Evolutionary conservation across 2,113 vertebrate species (phyloP).

Genomic region (Chloropsis cyanopogon): DNA sequence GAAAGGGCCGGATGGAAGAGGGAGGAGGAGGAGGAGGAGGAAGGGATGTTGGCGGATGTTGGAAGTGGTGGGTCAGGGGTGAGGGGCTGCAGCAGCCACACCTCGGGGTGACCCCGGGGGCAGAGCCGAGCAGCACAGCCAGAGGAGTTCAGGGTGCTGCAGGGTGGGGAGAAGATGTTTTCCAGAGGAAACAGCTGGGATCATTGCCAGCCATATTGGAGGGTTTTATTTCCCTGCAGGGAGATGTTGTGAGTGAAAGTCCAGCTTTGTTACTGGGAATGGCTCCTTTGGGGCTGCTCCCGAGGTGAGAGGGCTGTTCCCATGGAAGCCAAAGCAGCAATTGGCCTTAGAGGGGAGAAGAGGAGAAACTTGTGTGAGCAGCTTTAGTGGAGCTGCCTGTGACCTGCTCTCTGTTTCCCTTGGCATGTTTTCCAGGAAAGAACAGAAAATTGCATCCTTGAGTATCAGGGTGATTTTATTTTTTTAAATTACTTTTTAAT

Average conservation of each 20-base stretch:
- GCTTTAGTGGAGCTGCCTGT: background rate
- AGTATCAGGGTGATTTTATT: background rate
- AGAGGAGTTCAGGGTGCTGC: background rate
- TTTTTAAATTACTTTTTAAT: background rate
- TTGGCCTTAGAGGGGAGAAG: background rate
- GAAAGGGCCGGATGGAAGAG: background rate
- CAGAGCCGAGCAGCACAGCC: background rate
- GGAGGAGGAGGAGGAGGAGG: background rate
- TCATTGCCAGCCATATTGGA: background rate
- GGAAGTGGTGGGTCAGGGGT: background rate
- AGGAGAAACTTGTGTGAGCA: background rate
- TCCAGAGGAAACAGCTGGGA: background rate
- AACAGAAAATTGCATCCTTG: background rate
- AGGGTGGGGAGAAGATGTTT: background rate
- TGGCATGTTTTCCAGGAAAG: background rate
- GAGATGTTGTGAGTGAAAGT: background rate
- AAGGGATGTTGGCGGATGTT: background rate
- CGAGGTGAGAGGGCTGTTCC: background rate
- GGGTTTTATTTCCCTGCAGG: background rate
- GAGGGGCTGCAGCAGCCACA: background rate
- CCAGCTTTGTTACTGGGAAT: background rate
- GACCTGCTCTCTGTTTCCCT: background rate
- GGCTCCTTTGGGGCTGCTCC: background rate
- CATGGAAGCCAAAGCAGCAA: background rate
- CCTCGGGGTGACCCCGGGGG: rapidly evolving